phyloP scores from a whole-genome alignment of 2,888 invertebrate species.

The Plemyria rubiginata region DNA sequence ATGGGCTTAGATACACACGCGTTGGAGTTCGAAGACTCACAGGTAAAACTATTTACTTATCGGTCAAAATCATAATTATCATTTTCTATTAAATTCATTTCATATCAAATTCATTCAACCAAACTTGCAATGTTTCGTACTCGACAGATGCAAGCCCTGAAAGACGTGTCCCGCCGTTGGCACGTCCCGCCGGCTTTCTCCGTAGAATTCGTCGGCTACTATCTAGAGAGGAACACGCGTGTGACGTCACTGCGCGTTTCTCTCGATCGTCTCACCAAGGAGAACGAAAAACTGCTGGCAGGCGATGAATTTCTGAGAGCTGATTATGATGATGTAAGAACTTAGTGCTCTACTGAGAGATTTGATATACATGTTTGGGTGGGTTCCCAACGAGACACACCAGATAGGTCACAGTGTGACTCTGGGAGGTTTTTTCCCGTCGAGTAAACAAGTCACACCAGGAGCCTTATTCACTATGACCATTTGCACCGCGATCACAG shows the following conservation, averaged over 20 bases:
- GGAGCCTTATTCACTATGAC: too few species aligned
- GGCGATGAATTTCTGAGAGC: conserved; percentile 90
- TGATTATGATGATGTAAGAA: conserved; percentile 90
- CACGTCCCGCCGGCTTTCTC: conserved; percentile 97
- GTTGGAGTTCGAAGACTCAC: conserved; percentile 92
- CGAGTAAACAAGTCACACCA: too few species aligned
- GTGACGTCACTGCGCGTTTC: conserved; percentile 91
- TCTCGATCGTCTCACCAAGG: conserved; percentile 89
- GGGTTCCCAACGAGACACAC: too few species aligned
- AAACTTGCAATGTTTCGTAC: background rate
- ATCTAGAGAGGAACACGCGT: conserved; percentile 93
- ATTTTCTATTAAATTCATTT: too few species aligned
- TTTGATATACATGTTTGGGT: background rate
- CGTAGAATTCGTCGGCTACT: conserved; percentile 97
- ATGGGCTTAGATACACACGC: conserved; percentile 95
- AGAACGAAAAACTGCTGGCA: conserved; percentile 89
- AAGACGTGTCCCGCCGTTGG: conserved; percentile 96
- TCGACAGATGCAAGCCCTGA: conserved; percentile 87
- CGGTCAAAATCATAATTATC: background rate
- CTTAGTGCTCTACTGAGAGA: background rate
- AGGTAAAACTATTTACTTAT: conserved; percentile 67
- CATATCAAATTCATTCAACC: too few species aligned
- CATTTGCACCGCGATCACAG: too few species aligned
- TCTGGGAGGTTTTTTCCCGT: too few species aligned
- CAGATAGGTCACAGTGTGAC: too few species aligned